These are phyloP conservation scores for Papilio polyxenes DNA, from an alignment of 1,140 invertebrate species.

Conservation along the genomic window DNA sequence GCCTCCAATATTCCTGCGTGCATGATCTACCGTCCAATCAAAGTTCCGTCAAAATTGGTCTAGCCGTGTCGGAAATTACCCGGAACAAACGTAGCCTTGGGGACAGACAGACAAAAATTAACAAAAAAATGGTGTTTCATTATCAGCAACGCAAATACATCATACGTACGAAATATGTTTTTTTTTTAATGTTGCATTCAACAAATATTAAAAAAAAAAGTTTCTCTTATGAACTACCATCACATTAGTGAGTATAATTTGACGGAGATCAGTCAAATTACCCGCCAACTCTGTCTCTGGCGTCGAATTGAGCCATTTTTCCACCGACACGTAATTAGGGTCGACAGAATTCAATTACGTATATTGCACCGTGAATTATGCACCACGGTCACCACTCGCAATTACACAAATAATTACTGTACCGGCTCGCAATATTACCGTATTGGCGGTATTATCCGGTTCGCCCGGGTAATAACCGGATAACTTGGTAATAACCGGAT, in stretches of 20 bases:
- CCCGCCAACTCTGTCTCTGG: neutral
- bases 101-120: no score
- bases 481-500: slow-evolving; percentile 33
- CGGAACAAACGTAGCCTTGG: no score
- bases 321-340: neutral
- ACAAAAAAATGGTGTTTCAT: no score
- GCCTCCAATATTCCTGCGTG: no score
- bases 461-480: slow-evolving; percentile 38
- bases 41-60: no score
- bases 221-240: neutral
- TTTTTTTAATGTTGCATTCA: no score
- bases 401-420: slow-evolving; percentile 34
- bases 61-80: no score
- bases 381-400: slow-evolving; percentile 20
- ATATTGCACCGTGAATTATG: slow-evolving; percentile 35
- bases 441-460: slow-evolving; percentile 42
- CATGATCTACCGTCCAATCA: no score
- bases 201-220: neutral
- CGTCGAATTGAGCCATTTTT: slow-evolving; percentile 9
- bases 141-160: no score
- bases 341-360: slow-evolving; percentile 27
- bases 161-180: no score
- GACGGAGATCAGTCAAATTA: neutral
- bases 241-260: neutral
- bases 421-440: slow-evolving; percentile 33